Conservation (phyloP, 1,140 invertebrate species). For the Platyscapa corneri region DNA sequence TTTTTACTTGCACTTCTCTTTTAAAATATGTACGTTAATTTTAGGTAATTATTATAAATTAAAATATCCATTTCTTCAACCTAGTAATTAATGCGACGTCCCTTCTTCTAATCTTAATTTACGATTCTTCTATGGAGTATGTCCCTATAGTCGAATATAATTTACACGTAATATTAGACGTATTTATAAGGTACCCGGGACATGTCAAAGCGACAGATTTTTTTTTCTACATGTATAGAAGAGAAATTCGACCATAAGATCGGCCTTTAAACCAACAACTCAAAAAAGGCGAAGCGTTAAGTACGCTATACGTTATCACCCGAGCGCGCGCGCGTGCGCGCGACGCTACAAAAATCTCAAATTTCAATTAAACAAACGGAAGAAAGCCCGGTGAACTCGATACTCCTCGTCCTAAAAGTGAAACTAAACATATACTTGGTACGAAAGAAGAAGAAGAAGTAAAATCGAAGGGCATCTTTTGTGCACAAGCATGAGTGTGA, state of each 20-base stretch:
- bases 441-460: neutral
- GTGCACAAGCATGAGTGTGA: neutral
- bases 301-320: constrained; percentile 33
- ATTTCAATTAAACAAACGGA: constrained; percentile 51
- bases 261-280: neutral
- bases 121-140: neutral
- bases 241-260: constrained; percentile 22
- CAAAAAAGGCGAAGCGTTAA: constrained; percentile 17
- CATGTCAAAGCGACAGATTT: constrained; percentile 15
- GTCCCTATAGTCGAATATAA: constrained; percentile 7
- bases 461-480: constrained; percentile 22
- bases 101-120: constrained; percentile 13
- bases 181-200: constrained; percentile 30
- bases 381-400: constrained; percentile 32
- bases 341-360: constrained; percentile 41
- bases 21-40: neutral
- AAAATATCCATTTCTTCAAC: neutral
- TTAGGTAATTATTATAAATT: neutral
- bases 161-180: constrained; percentile 47
- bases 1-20: neutral
- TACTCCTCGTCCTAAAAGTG: constrained; percentile 32
- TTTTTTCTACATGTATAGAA: neutral
- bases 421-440: constrained; percentile 31
- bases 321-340: neutral
- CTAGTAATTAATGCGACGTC: neutral